Conservation (phyloP, 1,140 invertebrate species). For the Pristionchus pacificus region DNA sequence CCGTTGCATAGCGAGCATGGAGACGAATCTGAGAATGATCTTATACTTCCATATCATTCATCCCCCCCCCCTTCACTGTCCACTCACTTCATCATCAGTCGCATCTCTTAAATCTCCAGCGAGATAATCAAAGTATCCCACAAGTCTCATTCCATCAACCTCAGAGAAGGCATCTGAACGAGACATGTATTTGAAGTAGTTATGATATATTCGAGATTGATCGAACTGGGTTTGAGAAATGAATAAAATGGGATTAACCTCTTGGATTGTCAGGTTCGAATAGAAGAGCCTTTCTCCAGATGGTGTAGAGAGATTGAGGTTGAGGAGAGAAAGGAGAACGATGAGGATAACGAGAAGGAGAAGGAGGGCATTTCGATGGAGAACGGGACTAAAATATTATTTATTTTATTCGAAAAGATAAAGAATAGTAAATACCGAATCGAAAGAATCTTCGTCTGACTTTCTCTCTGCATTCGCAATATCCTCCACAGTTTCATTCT, state of each 20-base stretch:
- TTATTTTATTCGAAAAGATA: too few species aligned
- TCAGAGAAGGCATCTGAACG: constrained; percentile 16
- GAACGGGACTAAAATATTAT: too few species aligned
- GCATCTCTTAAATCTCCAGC: neutral
- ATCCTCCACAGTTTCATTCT: too few species aligned
- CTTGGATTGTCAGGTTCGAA: neutral
- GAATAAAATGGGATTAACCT: neutral
- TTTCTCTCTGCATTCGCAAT: too few species aligned
- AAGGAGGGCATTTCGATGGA: too few species aligned
- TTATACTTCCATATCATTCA: too few species aligned
- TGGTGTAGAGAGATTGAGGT: neutral
- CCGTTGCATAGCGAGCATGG: constrained; percentile 9
- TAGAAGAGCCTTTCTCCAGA: neutral
- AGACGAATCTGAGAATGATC: constrained; percentile 4
- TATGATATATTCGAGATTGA: neutral
- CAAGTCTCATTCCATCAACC: neutral
- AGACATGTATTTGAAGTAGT: neutral
- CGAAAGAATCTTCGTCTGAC: too few species aligned
- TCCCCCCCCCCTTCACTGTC: too few species aligned
- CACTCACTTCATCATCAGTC: neutral
- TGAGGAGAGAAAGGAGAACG: neutral
- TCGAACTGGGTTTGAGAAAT: constrained; percentile 5
- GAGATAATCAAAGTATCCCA: constrained; percentile 11
- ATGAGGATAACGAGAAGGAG: neutral
- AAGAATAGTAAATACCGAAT: too few species aligned